These are phyloP conservation scores for Xenopus laevis DNA, from an alignment of 2,113 vertebrate species.

Conservation along the genomic window DNA sequence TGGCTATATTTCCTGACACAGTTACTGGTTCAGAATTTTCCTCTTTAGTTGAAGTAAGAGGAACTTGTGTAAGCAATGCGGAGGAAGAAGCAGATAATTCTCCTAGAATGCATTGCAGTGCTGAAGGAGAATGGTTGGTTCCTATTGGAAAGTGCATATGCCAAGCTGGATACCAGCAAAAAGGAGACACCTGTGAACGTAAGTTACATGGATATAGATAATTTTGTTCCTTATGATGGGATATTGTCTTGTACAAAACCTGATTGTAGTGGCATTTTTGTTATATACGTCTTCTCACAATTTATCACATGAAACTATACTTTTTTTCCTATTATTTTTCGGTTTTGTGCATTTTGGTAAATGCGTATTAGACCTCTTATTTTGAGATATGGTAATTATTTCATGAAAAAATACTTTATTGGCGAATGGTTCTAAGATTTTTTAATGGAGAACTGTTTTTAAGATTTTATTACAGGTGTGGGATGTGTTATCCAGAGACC, in stretches of 20 bases:
- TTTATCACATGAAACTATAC: no score
- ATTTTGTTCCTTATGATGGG: conserved; percentile 29
- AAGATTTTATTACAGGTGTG: no score
- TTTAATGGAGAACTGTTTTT: no score
- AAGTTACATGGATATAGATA: conserved; percentile 62
- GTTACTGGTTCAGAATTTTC: conserved; percentile 98
- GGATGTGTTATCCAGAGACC: no score
- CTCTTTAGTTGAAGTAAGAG: conserved; percentile 95
- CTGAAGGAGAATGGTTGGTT: conserved; percentile 97
- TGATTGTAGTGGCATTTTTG: conserved; percentile 5
- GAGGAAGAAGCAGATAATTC: conserved; percentile 96
- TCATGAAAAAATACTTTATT: no score
- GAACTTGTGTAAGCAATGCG: conserved; percentile 87
- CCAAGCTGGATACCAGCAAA: conserved; percentile 96
- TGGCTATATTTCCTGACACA: conserved; percentile 97
- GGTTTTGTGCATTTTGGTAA: no score
- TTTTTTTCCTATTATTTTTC: no score
- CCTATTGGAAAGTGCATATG: conserved; percentile 99
- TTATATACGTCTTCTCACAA: neutral
- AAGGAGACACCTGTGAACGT: conserved; percentile 96
- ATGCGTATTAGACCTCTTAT: no score
- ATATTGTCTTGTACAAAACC: neutral
- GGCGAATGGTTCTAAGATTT: no score
- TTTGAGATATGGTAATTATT: no score
- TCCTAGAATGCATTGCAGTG: conserved; percentile 98